Evolutionary conservation across 2,113 vertebrate genomes (phyloP).

Genomic region (Thryonomys swinderianus): DNA sequence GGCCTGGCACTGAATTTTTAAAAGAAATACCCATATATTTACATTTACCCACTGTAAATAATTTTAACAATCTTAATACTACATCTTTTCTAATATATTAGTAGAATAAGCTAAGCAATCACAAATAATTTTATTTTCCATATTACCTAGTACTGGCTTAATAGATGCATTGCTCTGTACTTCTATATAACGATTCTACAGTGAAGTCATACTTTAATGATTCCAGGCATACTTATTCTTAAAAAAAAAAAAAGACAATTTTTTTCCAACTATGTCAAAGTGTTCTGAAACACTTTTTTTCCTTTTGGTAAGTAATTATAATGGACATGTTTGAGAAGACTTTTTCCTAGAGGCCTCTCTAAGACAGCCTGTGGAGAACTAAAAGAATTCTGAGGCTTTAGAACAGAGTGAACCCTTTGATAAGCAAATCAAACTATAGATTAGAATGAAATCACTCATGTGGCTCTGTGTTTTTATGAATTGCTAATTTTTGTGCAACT

Average conservation of each 20-base stretch:
- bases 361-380: neutral
- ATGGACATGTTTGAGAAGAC: neutral
- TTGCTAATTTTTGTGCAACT: constrained; percentile 25
- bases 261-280: constrained; percentile 20
- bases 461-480: neutral
- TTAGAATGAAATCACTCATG: constrained; percentile 29
- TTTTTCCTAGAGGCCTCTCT: neutral
- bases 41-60: constrained; percentile 47
- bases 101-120: constrained; percentile 1
- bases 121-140: constrained; percentile 39
- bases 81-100: constrained; percentile 30
- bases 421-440: constrained; percentile 7
- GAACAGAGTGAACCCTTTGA: constrained; percentile 20
- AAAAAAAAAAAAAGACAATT: neutral
- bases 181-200: too few relatives aligned
- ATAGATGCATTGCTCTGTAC: neutral
- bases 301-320: constrained; percentile 28
- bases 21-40: constrained; percentile 18
- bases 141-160: neutral
- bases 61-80: constrained; percentile 1
- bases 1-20: constrained; percentile 17
- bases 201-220: constrained; percentile 26
- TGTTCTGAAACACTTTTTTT: neutral
- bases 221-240: constrained; percentile 37
- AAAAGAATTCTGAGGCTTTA: constrained; percentile 39